phyloP scores from a whole-genome alignment of 2,797 vertebrate species.

The Xyrichtys novacula region DNA sequence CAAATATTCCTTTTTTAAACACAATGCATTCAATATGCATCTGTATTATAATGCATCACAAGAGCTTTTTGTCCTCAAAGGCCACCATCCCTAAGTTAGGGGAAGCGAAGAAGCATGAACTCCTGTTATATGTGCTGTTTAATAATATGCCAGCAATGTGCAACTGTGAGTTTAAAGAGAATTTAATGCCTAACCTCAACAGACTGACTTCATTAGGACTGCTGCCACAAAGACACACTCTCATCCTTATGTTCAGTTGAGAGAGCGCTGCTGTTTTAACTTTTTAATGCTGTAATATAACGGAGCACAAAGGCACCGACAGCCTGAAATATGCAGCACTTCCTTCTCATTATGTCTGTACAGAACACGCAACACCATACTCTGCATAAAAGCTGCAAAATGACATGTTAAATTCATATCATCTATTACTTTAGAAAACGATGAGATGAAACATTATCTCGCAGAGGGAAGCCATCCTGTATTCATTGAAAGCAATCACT shows the following conservation, averaged over 20 bases:
- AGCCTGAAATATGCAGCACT: constrained; percentile 10
- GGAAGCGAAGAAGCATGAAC: too few species aligned
- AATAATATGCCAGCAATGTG: too few species aligned
- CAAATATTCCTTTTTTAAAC: too few species aligned
- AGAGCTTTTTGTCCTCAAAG: too few species aligned
- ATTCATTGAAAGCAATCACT: constrained; percentile 22
- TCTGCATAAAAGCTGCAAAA: constrained; percentile 21
- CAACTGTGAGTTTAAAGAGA: too few species aligned
- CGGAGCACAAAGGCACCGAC: constrained; percentile 21
- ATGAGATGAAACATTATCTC: constrained; percentile 11
- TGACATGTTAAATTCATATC: constrained; percentile 13
- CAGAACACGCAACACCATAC: not conserved
- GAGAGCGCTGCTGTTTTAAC: not conserved
- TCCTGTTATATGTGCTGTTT: too few species aligned
- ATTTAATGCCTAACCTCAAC: too few species aligned
- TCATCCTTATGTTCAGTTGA: not conserved
- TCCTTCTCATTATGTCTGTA: not conserved
- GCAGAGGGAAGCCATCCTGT: constrained; percentile 18
- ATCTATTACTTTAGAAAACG: constrained; percentile 3
- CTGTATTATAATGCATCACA: too few species aligned
- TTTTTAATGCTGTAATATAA: constrained; percentile 16
- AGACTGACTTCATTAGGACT: too few species aligned
- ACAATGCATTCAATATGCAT: too few species aligned
- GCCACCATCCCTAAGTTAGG: too few species aligned
- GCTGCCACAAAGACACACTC: not conserved